A percentile compares a stretch with the other conserved stretches of the same genome.
phyloP scores from a whole-genome alignment of 2,888 invertebrate genomes.

The Pandemis corylana region DNA sequence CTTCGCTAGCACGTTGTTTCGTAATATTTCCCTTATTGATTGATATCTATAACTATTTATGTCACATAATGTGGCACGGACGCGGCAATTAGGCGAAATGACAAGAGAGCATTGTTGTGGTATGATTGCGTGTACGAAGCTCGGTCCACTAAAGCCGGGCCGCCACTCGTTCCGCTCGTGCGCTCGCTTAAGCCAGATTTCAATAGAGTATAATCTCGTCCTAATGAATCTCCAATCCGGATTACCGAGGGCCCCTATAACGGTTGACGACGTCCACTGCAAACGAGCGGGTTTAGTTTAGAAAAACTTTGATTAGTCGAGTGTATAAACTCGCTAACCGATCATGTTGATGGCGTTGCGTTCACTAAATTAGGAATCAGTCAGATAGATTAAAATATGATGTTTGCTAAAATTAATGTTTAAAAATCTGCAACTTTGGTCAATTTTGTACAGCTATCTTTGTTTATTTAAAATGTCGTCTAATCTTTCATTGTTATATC shows the following conservation, averaged over 20 bases:
- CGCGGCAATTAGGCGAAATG: conserved; percentile 16
- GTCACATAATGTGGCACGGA: not conserved
- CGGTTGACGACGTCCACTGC: conserved; percentile 70
- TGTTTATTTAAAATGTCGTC: not conserved
- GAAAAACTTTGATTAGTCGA: conserved; percentile 77
- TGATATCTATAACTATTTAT: no score
- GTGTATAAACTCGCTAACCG: conserved; percentile 51
- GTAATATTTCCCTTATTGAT: no score
- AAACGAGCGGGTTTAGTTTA: conserved; percentile 73
- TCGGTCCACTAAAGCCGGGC: conserved; percentile 32
- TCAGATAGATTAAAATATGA: not conserved
- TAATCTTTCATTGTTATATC: conserved; percentile 12
- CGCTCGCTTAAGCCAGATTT: conserved; percentile 80
- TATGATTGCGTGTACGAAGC: conserved; percentile 32
- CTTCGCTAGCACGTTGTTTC: no score
- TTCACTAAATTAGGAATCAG: not conserved
- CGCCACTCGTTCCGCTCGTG: conserved; percentile 61
- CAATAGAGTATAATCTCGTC: conserved; percentile 85
- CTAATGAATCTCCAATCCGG: conserved; percentile 86
- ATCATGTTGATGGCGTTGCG: conserved; percentile 9
- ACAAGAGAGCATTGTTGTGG: conserved; percentile 42
- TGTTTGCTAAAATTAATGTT: not conserved
- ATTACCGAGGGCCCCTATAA: conserved; percentile 77
- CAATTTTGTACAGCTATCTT: not conserved
- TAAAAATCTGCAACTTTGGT: not conserved